Percentiles rank a stretch among this genome's conserved stretches.
phyloP scores from a whole-genome alignment of 2,888 invertebrate species.

The Flexamia atlantica region DNA sequence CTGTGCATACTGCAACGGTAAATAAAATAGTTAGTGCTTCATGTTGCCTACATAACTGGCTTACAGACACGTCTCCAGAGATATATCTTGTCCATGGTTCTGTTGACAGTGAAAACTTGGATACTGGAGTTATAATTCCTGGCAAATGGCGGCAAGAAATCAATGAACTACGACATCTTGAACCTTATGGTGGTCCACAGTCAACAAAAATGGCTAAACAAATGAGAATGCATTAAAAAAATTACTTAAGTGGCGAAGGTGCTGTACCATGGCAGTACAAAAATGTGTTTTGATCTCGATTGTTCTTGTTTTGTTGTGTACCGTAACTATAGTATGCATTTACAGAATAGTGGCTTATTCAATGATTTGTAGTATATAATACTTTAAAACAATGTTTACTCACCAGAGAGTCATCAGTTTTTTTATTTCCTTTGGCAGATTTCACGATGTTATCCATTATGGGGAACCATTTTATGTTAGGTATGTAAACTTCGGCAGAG shows the following conservation, averaged over 20 bases:
- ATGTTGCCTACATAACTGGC: slow-evolving; percentile 57
- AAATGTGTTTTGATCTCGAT: too few species aligned
- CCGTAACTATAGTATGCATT: not conserved
- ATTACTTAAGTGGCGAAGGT: too few species aligned
- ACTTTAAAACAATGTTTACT: slow-evolving; percentile 47
- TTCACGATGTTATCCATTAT: slow-evolving; percentile 62
- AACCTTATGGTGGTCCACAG: too few species aligned
- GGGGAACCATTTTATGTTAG: slow-evolving; percentile 62
- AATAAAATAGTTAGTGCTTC: slow-evolving; percentile 58
- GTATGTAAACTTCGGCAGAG: slow-evolving; percentile 59
- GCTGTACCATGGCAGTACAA: too few species aligned
- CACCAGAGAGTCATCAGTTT: slow-evolving; percentile 13
- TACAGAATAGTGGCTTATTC: not conserved
- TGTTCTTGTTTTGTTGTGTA: too few species aligned
- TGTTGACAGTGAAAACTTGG: too few species aligned
- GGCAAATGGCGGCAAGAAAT: too few species aligned
- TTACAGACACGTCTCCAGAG: not conserved
- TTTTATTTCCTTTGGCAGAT: slow-evolving; percentile 47
- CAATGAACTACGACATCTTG: too few species aligned
- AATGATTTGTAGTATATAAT: not conserved
- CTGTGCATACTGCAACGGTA: slow-evolving; percentile 19
- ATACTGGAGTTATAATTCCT: too few species aligned
- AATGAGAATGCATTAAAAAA: too few species aligned
- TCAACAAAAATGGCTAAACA: too few species aligned
- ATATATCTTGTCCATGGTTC: slow-evolving; percentile 50